phyloP scores from a whole-genome alignment of 1,140 invertebrate genomes.

The Acromyrmex charruanus region DNA sequence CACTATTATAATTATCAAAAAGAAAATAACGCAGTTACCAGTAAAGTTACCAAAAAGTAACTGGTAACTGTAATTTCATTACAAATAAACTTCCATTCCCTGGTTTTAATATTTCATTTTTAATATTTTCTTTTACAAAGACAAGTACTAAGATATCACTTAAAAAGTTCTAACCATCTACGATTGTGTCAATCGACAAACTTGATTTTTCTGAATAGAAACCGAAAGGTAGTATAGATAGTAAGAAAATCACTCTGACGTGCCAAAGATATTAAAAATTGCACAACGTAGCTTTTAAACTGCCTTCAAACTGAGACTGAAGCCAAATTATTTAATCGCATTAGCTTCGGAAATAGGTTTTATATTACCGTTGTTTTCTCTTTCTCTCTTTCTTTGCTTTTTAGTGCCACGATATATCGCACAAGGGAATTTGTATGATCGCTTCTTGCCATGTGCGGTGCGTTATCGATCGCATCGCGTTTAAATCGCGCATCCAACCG shows the following conservation, averaged over 20 bases:
- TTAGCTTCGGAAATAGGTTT: neutral
- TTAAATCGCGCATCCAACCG: conserved; percentile 45
- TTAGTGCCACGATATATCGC: neutral
- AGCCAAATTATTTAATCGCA: neutral
- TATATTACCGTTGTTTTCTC: neutral
- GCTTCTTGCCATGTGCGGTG: neutral
- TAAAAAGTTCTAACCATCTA: neutral
- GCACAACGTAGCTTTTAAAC: neutral
- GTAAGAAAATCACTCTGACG: neutral
- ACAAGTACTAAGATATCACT: neutral
- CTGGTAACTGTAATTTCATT: too few species aligned
- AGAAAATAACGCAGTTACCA: too few species aligned
- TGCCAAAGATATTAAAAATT: neutral
- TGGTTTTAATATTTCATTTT: neutral
- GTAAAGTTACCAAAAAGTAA: too few species aligned
- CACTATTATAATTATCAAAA: too few species aligned
- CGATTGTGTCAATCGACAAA: too few species aligned
- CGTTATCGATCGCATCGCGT: conserved; percentile 48
- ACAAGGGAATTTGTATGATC: conserved; percentile 28
- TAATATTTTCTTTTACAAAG: too few species aligned
- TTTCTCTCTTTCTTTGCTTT: neutral
- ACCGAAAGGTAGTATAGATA: neutral
- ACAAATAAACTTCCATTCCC: too few species aligned
- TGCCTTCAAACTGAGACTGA: neutral
- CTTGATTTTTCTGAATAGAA: neutral